Conservation (phyloP, 2,888 invertebrate species). For the Scaptomyza reducta region DNA sequence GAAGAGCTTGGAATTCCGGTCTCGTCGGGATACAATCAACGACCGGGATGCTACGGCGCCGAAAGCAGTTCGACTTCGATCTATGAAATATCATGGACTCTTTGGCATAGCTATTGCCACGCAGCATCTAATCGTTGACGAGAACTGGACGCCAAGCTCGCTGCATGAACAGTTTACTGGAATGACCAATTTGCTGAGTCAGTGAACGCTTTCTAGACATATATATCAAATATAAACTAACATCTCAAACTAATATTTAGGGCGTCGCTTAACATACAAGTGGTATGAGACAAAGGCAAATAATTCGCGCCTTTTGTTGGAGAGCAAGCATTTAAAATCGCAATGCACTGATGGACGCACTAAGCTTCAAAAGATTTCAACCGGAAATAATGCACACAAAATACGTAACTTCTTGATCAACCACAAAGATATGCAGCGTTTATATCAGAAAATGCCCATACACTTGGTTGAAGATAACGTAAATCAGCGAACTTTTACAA, state of each 20-base stretch:
- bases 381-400: constrained; percentile 69
- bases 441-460: constrained; percentile 82
- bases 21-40: constrained; percentile 34
- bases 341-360: constrained; percentile 79
- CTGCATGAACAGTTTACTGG: constrained; percentile 77
- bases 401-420: constrained; percentile 80
- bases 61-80: constrained; percentile 74
- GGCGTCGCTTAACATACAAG: constrained; percentile 70
- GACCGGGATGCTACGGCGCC: constrained; percentile 52
- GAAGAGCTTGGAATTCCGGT: constrained; percentile 13
- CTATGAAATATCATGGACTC: constrained; percentile 80
- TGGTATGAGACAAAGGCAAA: constrained; percentile 68
- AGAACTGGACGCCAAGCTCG: constrained; percentile 79
- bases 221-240: not conserved
- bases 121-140: constrained; percentile 80
- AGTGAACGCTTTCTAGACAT: constrained; percentile 15
- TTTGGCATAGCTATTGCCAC: constrained; percentile 77
- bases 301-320: constrained; percentile 51
- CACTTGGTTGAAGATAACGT: constrained; percentile 81
- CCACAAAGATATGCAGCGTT: constrained; percentile 80
- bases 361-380: constrained; percentile 74
- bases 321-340: constrained; percentile 65
- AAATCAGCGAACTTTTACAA: constrained; percentile 82
- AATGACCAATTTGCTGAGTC: constrained; percentile 78
- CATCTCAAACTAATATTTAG: constrained; percentile 41